phyloP scores from a whole-genome alignment of 2,888 invertebrate genomes.

The Dynastes maya region DNA sequence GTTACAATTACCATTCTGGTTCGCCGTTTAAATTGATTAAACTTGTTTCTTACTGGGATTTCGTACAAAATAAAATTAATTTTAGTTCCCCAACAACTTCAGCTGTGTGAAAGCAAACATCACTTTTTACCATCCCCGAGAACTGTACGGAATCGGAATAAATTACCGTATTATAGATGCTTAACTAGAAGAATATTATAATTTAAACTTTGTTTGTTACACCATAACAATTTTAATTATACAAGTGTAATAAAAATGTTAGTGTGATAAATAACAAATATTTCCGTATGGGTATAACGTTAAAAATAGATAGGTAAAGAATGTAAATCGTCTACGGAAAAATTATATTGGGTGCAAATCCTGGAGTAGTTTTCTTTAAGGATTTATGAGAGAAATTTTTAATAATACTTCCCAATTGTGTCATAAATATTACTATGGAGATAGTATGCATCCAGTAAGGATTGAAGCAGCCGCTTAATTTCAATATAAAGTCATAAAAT shows the following conservation, averaged over 20 bases:
- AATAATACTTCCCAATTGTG: conserved; percentile 15
- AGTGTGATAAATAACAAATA: too few species aligned
- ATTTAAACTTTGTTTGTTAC: background rate
- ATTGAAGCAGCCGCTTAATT: background rate
- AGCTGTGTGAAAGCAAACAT: conserved; percentile 22
- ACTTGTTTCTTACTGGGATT: conserved; percentile 37
- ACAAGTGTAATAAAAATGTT: background rate
- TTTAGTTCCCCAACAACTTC: conserved; percentile 29
- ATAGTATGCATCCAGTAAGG: background rate
- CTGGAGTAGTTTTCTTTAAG: background rate
- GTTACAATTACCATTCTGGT: conserved; percentile 42
- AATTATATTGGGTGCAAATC: too few species aligned
- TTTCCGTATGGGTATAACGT: background rate
- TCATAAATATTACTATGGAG: conserved; percentile 3
- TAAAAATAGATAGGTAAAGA: background rate
- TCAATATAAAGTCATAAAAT: conserved; percentile 13
- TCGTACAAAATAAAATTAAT: conserved; percentile 42
- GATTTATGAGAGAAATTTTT: conserved; percentile 6
- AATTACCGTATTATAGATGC: conserved; percentile 27
- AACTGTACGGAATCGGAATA: conserved; percentile 21
- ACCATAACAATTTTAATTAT: background rate
- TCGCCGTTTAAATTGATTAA: conserved; percentile 41
- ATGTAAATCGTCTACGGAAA: too few species aligned
- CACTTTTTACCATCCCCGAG: conserved; percentile 20
- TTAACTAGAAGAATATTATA: conserved; percentile 1